phyloP scores from a whole-genome alignment of 2,888 invertebrate species.

The Calliopum simillimum region DNA sequence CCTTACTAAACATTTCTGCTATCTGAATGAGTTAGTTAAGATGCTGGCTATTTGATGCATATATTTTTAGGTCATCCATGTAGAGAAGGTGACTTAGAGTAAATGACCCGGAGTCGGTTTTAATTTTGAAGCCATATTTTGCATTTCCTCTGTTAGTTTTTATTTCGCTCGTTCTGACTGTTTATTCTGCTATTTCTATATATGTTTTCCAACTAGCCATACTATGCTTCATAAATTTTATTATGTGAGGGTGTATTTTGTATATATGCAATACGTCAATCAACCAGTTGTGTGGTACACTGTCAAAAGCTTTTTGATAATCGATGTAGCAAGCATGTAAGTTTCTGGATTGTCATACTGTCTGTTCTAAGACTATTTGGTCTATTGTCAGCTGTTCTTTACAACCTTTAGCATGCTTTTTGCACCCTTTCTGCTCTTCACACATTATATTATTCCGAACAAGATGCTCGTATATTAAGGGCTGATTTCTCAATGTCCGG shows the following conservation, averaged over 20 bases:
- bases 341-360: background rate
- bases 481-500: too few relatives aligned
- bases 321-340: slow-evolving; percentile 6
- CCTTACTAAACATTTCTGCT: slow-evolving; percentile 29
- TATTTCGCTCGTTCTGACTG: slow-evolving; percentile 7
- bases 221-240: too few relatives aligned
- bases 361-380: slow-evolving; percentile 4
- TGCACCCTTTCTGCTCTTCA: slow-evolving; percentile 1
- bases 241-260: too few relatives aligned
- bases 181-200: too few relatives aligned
- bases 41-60: slow-evolving; percentile 22
- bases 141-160: slow-evolving; percentile 19
- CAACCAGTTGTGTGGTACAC: background rate
- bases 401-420: slow-evolving; percentile 3
- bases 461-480: too few relatives aligned
- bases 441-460: background rate
- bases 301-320: background rate
- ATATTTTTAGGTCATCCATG: too few relatives aligned
- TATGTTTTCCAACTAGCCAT: too few relatives aligned
- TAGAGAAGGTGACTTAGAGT: too few relatives aligned
- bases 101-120: too few relatives aligned
- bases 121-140: slow-evolving; percentile 26
- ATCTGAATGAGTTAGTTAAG: slow-evolving; percentile 23
- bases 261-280: background rate
- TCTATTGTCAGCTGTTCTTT: slow-evolving; percentile 1